Evolutionary conservation across 1,140 invertebrate genomes (phyloP).

Genomic region (Melanaphis sacchari): DNA sequence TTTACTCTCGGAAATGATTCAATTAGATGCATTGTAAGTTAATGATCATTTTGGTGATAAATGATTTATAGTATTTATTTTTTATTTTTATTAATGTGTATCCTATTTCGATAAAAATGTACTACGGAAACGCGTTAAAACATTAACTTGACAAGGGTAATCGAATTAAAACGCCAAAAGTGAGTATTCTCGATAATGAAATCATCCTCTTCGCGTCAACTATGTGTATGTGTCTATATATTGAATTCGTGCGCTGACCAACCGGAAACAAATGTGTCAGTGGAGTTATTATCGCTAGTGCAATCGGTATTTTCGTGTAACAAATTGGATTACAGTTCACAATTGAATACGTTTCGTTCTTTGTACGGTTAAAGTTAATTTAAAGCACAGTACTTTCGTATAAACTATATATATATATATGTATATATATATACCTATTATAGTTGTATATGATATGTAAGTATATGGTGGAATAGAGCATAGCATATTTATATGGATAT

Average conservation of each 20-base stretch:
- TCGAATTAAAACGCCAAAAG: conserved; percentile 19
- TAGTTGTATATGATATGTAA: background rate
- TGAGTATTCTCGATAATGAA: conserved; percentile 31
- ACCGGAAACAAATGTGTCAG: conserved; percentile 19
- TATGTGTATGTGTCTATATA: background rate
- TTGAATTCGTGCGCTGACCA: background rate
- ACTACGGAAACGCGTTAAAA: conserved; percentile 16
- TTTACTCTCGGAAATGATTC: background rate
- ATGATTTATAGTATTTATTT: background rate
- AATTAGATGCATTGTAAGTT: background rate
- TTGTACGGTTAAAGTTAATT: background rate
- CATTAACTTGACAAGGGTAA: conserved; percentile 21
- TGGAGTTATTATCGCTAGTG: conserved; percentile 20
- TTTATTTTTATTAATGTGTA: background rate
- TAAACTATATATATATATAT: background rate
- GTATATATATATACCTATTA: too few species aligned
- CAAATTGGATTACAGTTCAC: conserved; percentile 29
- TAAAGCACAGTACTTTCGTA: background rate
- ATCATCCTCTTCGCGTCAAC: conserved; percentile 3
- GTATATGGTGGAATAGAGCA: background rate
- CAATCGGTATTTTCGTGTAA: conserved; percentile 35
- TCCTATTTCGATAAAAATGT: background rate
- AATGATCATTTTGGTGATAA: background rate
- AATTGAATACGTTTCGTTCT: background rate
- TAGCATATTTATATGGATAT: background rate